Conservation (phyloP, 2,797 vertebrate genomes). For the Halcyon chelicuti region DNA sequence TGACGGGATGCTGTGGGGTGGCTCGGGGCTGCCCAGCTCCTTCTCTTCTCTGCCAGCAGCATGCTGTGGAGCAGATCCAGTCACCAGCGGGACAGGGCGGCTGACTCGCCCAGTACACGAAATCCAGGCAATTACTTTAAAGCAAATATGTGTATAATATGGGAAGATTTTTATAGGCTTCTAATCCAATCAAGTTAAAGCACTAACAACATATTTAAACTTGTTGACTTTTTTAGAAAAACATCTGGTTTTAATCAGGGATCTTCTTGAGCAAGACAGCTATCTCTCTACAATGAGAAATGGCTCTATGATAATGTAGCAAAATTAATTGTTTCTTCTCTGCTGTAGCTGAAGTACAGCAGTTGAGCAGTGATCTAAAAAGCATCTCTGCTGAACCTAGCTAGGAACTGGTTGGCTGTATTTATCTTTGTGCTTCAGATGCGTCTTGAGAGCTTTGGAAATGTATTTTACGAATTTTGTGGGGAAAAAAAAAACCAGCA, state of each 20-base stretch:
- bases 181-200: slow-evolving; percentile 65
- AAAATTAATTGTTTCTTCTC: slow-evolving; percentile 4
- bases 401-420: not conserved
- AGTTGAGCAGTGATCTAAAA: not conserved
- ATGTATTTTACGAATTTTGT: not conserved
- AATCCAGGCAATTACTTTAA: slow-evolving; percentile 27
- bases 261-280: slow-evolving; percentile 18
- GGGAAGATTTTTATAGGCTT: slow-evolving; percentile 44
- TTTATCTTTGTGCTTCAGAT: not conserved
- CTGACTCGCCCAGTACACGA: not conserved
- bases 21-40: not conserved
- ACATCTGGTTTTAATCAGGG: slow-evolving; percentile 83
- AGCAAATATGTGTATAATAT: not conserved
- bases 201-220: slow-evolving; percentile 50
- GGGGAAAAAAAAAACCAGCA: not conserved
- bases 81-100: not conserved
- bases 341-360: not conserved
- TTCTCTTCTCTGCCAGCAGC: not conserved
- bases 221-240: slow-evolving; percentile 49
- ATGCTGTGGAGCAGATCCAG: not conserved
- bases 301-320: not conserved
- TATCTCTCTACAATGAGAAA: slow-evolving; percentile 39
- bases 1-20: not conserved
- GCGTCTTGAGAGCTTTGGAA: not conserved
- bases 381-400: not conserved